Percentiles rank a stretch among this genome's conserved stretches.
Conservation (phyloP, 2,797 vertebrate genomes). For the Coccyzus lansbergi region DNA sequence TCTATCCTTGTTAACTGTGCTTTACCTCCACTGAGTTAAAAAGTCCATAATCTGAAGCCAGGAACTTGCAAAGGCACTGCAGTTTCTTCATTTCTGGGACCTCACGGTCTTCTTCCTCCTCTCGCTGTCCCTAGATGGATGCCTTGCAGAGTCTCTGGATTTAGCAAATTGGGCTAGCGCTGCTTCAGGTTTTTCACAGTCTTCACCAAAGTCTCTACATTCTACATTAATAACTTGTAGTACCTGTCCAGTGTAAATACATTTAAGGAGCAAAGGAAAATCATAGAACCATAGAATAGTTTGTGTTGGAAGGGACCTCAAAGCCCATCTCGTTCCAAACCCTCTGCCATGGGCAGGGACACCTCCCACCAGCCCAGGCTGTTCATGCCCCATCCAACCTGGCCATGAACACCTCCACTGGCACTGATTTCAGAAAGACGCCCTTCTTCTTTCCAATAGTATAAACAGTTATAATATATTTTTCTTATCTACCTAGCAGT, state of each 20-base stretch:
- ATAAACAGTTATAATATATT: background rate
- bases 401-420: too few relatives aligned
- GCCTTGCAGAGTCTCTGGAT: background rate
- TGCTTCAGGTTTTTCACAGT: background rate
- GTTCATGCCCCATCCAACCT: too few relatives aligned
- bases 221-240: too few relatives aligned
- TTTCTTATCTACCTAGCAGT: background rate
- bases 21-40: background rate
- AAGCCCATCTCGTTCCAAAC: too few relatives aligned
- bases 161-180: background rate
- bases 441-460: background rate
- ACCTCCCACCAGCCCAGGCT: too few relatives aligned
- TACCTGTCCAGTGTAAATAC: too few relatives aligned
- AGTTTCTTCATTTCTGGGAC: background rate
- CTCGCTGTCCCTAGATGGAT: background rate
- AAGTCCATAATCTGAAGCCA: background rate
- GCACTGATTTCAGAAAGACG: background rate
- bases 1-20: background rate
- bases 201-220: too few relatives aligned
- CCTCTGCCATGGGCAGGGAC: too few relatives aligned
- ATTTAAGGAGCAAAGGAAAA: too few relatives aligned
- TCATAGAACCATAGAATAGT: too few relatives aligned
- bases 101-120: background rate
- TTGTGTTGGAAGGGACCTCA: too few relatives aligned
- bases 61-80: background rate